phyloP scores from a whole-genome alignment of 2,113 vertebrate genomes.

The Eretmochelys imbricata region DNA sequence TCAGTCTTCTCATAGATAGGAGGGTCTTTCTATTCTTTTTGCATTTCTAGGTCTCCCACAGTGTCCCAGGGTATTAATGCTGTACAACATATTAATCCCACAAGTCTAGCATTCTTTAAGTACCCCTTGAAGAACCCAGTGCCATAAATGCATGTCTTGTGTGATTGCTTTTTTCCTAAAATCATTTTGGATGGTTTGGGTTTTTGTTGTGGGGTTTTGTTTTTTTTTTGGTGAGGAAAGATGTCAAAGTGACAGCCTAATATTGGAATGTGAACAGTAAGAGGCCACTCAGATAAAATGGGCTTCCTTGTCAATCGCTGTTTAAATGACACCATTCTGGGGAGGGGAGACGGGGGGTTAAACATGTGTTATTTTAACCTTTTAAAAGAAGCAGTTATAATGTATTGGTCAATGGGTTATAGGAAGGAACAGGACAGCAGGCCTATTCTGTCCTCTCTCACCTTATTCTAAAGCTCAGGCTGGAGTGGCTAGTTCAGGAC shows the following conservation, averaged over 20 bases:
- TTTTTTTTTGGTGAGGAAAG: not conserved
- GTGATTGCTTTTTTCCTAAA: not conserved
- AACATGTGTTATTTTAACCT: not conserved
- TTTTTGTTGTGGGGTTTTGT: not conserved
- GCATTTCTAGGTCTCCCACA: not conserved
- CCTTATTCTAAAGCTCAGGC: not conserved
- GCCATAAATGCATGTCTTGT: not conserved
- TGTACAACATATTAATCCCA: not conserved
- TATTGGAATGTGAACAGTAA: not conserved
- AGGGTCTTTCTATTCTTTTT: not conserved
- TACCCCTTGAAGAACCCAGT: not conserved
- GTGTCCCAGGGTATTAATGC: not conserved
- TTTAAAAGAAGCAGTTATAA: not conserved
- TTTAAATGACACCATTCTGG: constrained; percentile 20
- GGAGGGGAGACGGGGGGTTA: not conserved
- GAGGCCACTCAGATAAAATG: not conserved
- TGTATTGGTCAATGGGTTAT: not conserved
- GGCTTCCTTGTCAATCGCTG: not conserved
- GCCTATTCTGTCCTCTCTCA: not conserved
- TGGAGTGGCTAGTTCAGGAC: not conserved
- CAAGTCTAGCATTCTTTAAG: not conserved
- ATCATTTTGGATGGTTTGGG: not conserved
- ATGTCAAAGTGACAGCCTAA: not conserved
- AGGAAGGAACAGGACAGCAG: not conserved
- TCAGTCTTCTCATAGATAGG: not conserved